Conservation (phyloP, 2,888 invertebrate genomes). For the Lordiphosa fenestrarum region DNA sequence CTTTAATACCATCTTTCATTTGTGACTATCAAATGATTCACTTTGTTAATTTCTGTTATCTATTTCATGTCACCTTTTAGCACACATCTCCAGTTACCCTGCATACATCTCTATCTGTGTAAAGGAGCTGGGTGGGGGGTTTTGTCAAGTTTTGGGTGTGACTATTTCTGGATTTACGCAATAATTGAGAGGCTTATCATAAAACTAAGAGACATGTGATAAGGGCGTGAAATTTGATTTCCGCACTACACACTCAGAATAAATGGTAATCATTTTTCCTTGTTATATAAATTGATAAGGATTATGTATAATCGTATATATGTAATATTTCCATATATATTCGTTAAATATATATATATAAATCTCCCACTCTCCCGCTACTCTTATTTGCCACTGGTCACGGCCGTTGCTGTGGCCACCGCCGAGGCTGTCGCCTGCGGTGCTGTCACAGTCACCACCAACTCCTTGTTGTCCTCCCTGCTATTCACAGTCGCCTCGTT, state of each 20-base stretch:
- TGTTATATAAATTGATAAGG: conserved; percentile 63
- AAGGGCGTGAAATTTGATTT: conserved; percentile 77
- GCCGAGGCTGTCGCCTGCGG: conserved; percentile 38
- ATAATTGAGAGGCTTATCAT: conserved; percentile 53
- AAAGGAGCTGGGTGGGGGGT: conserved; percentile 15
- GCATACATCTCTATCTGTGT: conserved; percentile 9
- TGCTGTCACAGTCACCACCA: conserved; percentile 48
- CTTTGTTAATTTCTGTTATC: too few relatives aligned
- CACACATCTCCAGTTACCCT: too few relatives aligned
- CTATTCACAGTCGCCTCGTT: conserved; percentile 35
- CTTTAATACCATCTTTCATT: too few relatives aligned
- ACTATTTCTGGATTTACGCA: conserved; percentile 47
- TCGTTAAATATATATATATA: conserved; percentile 36
- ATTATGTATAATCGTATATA: conserved; percentile 51
- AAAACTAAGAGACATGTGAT: conserved; percentile 62
- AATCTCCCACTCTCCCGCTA: conserved; percentile 13
- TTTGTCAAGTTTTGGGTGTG: conserved; percentile 39
- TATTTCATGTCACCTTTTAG: too few relatives aligned
- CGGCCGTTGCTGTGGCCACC: conserved; percentile 33
- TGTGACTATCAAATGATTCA: too few relatives aligned
- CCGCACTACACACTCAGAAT: conserved; percentile 64
- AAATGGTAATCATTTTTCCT: conserved; percentile 41
- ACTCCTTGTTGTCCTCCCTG: conserved; percentile 39
- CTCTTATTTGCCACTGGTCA: conserved; percentile 55
- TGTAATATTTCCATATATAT: conserved; percentile 38